phyloP scores from a whole-genome alignment of 2,797 vertebrate genomes.

The Tragopan temminckii region DNA sequence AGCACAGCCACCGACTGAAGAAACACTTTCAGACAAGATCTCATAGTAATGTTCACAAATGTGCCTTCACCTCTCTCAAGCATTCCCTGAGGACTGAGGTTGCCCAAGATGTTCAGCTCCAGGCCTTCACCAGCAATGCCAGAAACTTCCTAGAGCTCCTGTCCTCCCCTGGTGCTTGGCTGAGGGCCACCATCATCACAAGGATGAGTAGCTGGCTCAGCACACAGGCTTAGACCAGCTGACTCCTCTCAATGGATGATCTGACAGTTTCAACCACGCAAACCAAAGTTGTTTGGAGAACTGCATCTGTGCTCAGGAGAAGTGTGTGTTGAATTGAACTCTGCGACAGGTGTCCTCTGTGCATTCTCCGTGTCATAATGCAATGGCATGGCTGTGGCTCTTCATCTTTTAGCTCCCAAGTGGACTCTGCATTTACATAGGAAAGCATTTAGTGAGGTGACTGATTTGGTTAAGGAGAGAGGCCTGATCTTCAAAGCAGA shows the following conservation, averaged over 20 bases:
- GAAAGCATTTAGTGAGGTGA: not conserved
- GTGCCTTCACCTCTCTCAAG: not conserved
- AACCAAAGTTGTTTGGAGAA: not conserved
- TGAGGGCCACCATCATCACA: not conserved
- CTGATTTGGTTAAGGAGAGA: not conserved
- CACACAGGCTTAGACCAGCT: not conserved
- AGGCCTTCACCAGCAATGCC: rapidly evolving
- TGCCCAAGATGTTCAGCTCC: not conserved
- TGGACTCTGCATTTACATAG: not conserved
- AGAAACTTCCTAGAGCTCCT: not conserved
- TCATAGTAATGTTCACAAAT: not conserved
- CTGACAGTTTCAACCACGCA: no score
- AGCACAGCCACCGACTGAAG: rapidly evolving
- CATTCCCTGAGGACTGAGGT: rapidly evolving
- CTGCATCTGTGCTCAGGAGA: not conserved
- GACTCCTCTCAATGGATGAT: not conserved
- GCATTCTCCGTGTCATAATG: rapidly evolving
- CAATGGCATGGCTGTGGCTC: rapidly evolving
- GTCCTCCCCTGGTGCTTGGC: not conserved
- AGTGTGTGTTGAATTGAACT: not conserved
- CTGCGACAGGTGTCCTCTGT: not conserved
- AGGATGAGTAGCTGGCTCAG: not conserved
- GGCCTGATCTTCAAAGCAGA: not conserved
- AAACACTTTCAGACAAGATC: not conserved
- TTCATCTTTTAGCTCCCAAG: not conserved